Evolutionary conservation across 2,888 invertebrate species (phyloP).

Genomic region (Drosophila fungiperda): DNA sequence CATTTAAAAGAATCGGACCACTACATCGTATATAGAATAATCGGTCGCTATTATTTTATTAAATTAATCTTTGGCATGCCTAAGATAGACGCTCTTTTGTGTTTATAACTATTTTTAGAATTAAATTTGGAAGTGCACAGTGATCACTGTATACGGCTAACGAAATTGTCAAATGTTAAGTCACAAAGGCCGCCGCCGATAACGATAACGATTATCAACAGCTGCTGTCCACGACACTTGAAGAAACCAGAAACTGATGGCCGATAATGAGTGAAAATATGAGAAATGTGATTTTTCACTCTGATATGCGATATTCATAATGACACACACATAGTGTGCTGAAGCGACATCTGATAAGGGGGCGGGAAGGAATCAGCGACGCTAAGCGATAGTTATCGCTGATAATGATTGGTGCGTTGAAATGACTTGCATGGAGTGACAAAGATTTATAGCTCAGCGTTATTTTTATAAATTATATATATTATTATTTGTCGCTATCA

Average conservation of each 20-base stretch:
- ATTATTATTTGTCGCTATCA: constrained; percentile 38
- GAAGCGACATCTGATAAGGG: constrained; percentile 49
- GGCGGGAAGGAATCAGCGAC: constrained; percentile 45
- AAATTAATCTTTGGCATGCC: not conserved
- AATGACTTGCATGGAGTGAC: constrained; percentile 45
- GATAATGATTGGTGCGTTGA: constrained; percentile 41
- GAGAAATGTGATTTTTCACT: constrained; percentile 59
- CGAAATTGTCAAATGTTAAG: constrained; percentile 7
- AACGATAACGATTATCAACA: constrained; percentile 66
- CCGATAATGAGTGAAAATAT: constrained; percentile 62
- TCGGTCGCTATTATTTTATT: not conserved
- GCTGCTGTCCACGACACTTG: constrained; percentile 39
- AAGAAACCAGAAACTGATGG: constrained; percentile 60
- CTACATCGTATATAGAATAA: not conserved
- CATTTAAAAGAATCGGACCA: not conserved
- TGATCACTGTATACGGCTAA: constrained; percentile 2
- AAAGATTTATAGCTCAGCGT: constrained; percentile 65
- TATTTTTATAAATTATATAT: not conserved
- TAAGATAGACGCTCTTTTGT: not conserved
- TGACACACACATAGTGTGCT: constrained; percentile 21
- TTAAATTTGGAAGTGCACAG: not conserved
- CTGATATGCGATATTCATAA: constrained; percentile 43
- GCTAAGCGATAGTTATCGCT: constrained; percentile 55
- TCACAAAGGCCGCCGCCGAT: constrained; percentile 37
- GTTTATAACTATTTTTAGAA: not conserved